phyloP scores from a whole-genome alignment of 2,797 vertebrate genomes.

The Megalops cyprinoides region DNA sequence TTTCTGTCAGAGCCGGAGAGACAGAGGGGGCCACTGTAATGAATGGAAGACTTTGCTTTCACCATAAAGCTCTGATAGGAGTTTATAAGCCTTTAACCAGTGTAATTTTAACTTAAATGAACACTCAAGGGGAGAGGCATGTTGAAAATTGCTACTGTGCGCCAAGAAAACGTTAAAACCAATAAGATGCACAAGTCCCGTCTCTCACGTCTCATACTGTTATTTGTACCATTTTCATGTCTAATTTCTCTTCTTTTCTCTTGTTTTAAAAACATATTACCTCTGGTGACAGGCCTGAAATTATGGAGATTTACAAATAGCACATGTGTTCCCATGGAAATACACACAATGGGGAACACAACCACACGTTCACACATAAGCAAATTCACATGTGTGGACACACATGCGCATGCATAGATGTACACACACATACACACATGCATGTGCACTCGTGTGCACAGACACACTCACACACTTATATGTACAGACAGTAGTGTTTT shows the following conservation, averaged over 20 bases:
- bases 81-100: conserved; percentile 70
- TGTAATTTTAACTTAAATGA: conserved; percentile 71
- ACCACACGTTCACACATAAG: too few relatives aligned
- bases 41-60: conserved; percentile 50
- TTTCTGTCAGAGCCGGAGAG: conserved; percentile 22
- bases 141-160: conserved; percentile 62
- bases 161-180: conserved; percentile 68
- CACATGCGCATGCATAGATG: conserved; percentile 36
- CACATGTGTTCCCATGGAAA: conserved; percentile 7
- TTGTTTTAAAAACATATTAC: conserved; percentile 35
- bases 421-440: conserved; percentile 11
- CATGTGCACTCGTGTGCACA: conserved; percentile 32
- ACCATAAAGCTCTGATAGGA: conserved; percentile 48
- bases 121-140: conserved; percentile 65
- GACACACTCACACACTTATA: not conserved
- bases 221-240: conserved; percentile 48
- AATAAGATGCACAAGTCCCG: conserved; percentile 38
- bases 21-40: conserved; percentile 50
- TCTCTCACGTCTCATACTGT: conserved; percentile 53
- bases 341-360: too few relatives aligned
- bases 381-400: too few relatives aligned
- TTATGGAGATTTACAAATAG: not conserved
- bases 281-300: not conserved
- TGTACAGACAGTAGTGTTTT: not conserved
- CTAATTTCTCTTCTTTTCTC: conserved; percentile 43